A percentile compares a stretch with the other conserved stretches of the same genome.
Evolutionary conservation across 30 jellyfish, hydroid and myxozoan genomes (phyloP).

Genomic region (Aurelia sp.): DNA sequence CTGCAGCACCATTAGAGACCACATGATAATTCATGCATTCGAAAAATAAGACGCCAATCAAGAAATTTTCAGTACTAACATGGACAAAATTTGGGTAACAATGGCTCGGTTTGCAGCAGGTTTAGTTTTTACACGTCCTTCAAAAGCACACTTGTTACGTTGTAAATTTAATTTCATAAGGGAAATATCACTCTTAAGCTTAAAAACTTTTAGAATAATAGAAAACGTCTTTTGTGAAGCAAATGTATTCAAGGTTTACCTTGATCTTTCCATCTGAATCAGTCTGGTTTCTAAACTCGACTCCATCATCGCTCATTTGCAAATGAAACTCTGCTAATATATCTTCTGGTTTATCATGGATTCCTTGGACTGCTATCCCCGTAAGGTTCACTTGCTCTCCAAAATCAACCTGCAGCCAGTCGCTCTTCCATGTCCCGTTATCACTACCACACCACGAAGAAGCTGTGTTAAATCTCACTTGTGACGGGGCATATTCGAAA

Average conservation of each 20-base stretch:
- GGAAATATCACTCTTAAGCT: too few relatives aligned
- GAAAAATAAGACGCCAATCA: too few relatives aligned
- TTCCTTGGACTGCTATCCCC: constrained; percentile 33
- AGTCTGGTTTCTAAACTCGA: constrained; percentile 34
- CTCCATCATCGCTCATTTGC: constrained; percentile 34
- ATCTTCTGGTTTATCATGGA: constrained; percentile 10
- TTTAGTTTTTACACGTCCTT: too few relatives aligned
- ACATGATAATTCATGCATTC: too few relatives aligned
- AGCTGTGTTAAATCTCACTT: constrained; percentile 46
- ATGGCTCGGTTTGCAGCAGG: too few relatives aligned
- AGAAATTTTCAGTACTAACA: too few relatives aligned
- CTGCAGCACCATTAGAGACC: too few relatives aligned
- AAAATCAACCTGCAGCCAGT: constrained; percentile 38
- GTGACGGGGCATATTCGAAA: constrained; percentile 26
- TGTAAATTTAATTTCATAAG: too few relatives aligned
- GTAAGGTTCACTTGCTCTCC: background rate
- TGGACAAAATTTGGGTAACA: too few relatives aligned
- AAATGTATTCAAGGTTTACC: background rate
- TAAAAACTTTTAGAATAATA: background rate
- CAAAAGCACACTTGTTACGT: too few relatives aligned
- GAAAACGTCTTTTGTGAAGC: background rate
- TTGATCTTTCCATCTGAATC: background rate
- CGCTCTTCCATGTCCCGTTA: constrained; percentile 35
- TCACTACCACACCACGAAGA: constrained; percentile 55
- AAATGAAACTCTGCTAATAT: constrained; percentile 18